These are phyloP conservation scores for Paracanthobrama guichenoti DNA, from an alignment of 2,113 vertebrate species.

Conservation along the genomic window DNA sequence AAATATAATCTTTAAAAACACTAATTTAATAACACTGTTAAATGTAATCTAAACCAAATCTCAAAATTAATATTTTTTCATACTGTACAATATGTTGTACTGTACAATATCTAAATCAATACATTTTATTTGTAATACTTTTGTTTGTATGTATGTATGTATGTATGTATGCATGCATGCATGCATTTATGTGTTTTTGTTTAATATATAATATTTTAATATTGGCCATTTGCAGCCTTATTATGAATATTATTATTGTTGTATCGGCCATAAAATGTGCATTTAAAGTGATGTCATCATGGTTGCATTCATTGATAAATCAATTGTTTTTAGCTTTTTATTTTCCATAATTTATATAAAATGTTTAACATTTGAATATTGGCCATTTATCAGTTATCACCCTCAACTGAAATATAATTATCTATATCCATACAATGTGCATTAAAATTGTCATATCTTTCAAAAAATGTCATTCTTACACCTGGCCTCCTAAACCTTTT, in stretches of 20 bases:
- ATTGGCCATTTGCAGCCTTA: not conserved
- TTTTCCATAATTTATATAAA: too few relatives aligned
- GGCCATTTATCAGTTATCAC: too few relatives aligned
- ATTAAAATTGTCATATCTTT: not conserved
- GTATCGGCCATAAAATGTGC: not conserved
- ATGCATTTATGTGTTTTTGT: too few relatives aligned
- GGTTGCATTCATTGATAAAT: too few relatives aligned
- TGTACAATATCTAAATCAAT: not conserved
- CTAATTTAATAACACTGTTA: not conserved
- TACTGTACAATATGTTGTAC: not conserved
- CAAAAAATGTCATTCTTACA: not conserved
- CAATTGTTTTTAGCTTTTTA: too few relatives aligned
- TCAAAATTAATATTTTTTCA: not conserved
- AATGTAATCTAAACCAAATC: not conserved
- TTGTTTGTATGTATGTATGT: too few relatives aligned
- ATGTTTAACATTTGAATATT: too few relatives aligned
- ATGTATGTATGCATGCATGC: too few relatives aligned
- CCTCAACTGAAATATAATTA: too few relatives aligned
- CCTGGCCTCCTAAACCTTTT: too few relatives aligned
- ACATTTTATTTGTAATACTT: not conserved
- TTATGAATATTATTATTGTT: not conserved
- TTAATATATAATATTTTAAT: not conserved
- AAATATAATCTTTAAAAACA: too few relatives aligned
- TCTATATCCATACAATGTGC: not conserved
- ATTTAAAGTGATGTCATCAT: not conserved